These are phyloP conservation scores for Trichoplusia ni DNA, from an alignment of 1,140 invertebrate species.

Conservation along the genomic window DNA sequence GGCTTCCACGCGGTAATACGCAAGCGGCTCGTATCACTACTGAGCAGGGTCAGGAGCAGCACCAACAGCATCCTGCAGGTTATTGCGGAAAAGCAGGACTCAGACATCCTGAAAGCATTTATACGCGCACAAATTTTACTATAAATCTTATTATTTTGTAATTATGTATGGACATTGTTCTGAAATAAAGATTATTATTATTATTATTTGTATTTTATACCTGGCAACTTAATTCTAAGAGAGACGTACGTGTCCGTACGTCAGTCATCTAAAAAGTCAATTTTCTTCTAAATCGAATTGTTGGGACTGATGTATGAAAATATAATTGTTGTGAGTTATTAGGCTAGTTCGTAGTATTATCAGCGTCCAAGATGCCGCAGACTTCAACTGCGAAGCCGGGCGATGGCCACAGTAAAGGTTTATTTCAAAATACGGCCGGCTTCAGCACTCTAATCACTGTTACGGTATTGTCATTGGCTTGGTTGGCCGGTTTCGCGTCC, in stretches of 20 bases:
- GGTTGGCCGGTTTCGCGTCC: conserved; percentile 98
- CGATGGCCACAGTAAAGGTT: conserved; percentile 57
- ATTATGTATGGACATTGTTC: no score
- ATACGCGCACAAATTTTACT: no score
- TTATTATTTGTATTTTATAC: no score
- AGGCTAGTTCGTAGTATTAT: conserved; percentile 51
- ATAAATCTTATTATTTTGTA: no score
- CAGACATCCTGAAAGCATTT: no score
- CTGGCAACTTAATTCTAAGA: conserved; percentile 59
- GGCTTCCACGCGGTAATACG: neutral
- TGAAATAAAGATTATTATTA: conserved; percentile 24
- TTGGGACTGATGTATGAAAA: conserved; percentile 74
- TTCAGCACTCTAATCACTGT: conserved; percentile 93
- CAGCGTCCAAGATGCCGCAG: conserved; percentile 59
- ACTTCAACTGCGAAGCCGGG: conserved; percentile 48
- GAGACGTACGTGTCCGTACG: conserved; percentile 80
- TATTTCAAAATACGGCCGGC: conserved; percentile 84
- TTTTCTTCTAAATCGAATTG: conserved; percentile 73
- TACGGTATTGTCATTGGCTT: conserved; percentile 95
- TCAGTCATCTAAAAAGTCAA: conserved; percentile 64
- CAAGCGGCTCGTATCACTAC: no score
- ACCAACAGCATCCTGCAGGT: no score
- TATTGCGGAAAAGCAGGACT: no score
- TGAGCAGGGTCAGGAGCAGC: no score
- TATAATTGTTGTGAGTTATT: conserved; percentile 53